A percentile compares a stretch with the other conserved stretches of the same genome.
These are phyloP conservation scores for Coptotermes formosanus DNA, from an alignment of 1,140 invertebrate species.

Conservation along the genomic window DNA sequence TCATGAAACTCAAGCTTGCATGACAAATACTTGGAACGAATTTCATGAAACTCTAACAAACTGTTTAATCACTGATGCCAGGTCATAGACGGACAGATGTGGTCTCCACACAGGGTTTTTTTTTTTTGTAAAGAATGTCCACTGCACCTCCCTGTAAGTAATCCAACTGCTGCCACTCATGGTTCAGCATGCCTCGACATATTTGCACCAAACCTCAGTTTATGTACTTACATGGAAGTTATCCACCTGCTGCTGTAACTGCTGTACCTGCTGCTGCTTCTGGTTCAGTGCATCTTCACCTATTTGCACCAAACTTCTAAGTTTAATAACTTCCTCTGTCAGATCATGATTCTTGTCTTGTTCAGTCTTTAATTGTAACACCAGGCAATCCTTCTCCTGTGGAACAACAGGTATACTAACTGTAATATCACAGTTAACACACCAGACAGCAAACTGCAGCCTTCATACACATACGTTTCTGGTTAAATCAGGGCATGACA, in stretches of 20 bases:
- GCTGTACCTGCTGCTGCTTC: constrained; percentile 41
- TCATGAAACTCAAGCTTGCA: no score
- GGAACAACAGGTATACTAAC: constrained; percentile 21
- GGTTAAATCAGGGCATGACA: no score
- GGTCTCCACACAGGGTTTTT: no score
- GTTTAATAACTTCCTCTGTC: constrained; percentile 38
- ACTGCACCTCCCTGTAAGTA: constrained; percentile 42
- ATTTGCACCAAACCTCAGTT: constrained; percentile 39
- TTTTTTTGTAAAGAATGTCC: no score
- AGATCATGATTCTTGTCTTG: constrained; percentile 28
- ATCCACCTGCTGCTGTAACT: constrained; percentile 43
- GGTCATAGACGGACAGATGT: no score
- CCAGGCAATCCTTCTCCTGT: constrained; percentile 43
- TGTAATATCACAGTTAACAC: no score
- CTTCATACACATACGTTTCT: no score
- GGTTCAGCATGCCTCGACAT: constrained; percentile 40
- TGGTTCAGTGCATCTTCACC: constrained; percentile 41
- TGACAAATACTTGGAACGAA: no score
- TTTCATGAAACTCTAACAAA: no score
- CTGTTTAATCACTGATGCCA: no score
- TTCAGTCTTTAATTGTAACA: constrained; percentile 41
- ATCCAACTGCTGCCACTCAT: constrained; percentile 43
- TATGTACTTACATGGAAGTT: constrained; percentile 42
- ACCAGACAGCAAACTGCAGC: no score
- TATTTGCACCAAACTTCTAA: constrained; percentile 40